A percentile compares a stretch with the other conserved stretches of the same genome.
Evolutionary conservation across 2,797 vertebrate genomes (phyloP).

Genomic region (Calcarius lapponicus): DNA sequence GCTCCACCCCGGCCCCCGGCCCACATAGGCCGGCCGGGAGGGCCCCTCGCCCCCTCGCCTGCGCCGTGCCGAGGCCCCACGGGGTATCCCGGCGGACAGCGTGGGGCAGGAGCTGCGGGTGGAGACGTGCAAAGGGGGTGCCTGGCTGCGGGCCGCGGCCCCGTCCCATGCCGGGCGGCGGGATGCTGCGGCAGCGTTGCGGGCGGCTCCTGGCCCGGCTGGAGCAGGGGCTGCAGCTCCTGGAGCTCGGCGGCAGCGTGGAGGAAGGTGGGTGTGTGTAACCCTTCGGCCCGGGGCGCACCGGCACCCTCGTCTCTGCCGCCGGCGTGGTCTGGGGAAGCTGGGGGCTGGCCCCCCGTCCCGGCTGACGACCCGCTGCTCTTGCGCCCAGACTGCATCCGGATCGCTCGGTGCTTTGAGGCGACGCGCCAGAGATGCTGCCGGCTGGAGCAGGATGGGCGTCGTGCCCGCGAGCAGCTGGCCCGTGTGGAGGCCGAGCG

Average conservation of each 20-base stretch:
- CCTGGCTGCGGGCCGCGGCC: not conserved
- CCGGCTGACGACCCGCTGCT: not conserved
- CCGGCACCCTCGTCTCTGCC: too few species aligned
- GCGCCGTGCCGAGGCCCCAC: not conserved
- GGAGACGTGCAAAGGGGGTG: too few species aligned
- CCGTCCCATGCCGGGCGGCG: not conserved
- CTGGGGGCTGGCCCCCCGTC: too few species aligned
- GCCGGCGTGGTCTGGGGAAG: not conserved
- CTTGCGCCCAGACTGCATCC: conserved; percentile 67
- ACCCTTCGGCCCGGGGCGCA: not conserved
- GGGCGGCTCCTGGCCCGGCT: not conserved
- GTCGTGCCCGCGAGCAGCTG: not conserved
- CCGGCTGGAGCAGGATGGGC: conserved; percentile 61
- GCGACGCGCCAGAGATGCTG: conserved; percentile 69
- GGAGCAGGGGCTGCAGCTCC: conserved; percentile 4
- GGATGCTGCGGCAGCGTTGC: conserved; percentile 36
- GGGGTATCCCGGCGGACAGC: not conserved
- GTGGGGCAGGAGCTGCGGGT: not conserved
- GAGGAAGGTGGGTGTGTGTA: conserved; percentile 34
- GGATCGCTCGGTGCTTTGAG: conserved; percentile 75
- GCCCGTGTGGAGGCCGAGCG: conserved; percentile 8
- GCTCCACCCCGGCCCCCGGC: conserved; percentile 54
- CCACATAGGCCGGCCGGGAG: conserved; percentile 12
- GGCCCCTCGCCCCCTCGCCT: not conserved
- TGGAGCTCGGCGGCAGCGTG: not conserved